Percentiles rank a stretch among this genome's conserved stretches.
Evolutionary conservation across 2,113 vertebrate species (phyloP).

Genomic region (Aramus guarauna): DNA sequence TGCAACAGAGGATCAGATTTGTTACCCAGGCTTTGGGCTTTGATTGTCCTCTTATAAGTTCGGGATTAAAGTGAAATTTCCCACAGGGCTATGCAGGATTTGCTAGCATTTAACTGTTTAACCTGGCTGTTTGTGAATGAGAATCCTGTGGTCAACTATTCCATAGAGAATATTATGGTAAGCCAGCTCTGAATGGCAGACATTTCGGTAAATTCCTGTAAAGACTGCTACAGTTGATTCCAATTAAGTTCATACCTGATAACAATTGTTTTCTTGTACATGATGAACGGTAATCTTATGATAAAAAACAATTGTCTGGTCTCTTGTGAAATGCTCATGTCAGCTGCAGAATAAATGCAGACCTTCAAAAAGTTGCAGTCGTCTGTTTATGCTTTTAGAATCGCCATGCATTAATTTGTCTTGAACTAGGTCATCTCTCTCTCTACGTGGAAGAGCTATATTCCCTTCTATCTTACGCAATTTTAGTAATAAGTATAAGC

Average conservation of each 20-base stretch:
- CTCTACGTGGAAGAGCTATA: not conserved
- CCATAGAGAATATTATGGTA: slow-evolving; percentile 86
- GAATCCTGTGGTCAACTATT: slow-evolving; percentile 90
- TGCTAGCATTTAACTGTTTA: slow-evolving; percentile 99
- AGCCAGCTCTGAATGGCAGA: slow-evolving; percentile 81
- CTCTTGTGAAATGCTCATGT: slow-evolving; percentile 49
- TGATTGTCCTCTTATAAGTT: slow-evolving; percentile 99
- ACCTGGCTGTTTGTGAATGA: slow-evolving; percentile 95
- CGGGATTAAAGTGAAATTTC: slow-evolving; percentile 99
- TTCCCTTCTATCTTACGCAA: slow-evolving; percentile 27
- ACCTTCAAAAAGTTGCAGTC: slow-evolving; percentile 51
- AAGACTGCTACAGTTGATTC: slow-evolving; percentile 76
- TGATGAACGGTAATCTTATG: slow-evolving; percentile 52
- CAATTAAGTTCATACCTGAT: slow-evolving; percentile 76
- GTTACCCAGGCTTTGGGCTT: slow-evolving; percentile 99
- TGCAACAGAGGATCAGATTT: slow-evolving; percentile 98
- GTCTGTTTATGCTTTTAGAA: slow-evolving; percentile 18
- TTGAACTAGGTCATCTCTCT: slow-evolving; percentile 37
- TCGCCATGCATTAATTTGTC: slow-evolving; percentile 50
- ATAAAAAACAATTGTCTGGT: slow-evolving; percentile 62
- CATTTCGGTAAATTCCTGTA: slow-evolving; percentile 75
- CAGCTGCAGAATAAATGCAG: slow-evolving; percentile 62
- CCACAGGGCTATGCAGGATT: slow-evolving; percentile 99
- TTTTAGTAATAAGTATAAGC: slow-evolving; percentile 25
- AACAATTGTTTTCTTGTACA: slow-evolving; percentile 71